Evolutionary conservation across 2,797 vertebrate species (phyloP), one percentile per base, ranked within the genome.

Genomic region (Nannoperca obscura): DNA sequence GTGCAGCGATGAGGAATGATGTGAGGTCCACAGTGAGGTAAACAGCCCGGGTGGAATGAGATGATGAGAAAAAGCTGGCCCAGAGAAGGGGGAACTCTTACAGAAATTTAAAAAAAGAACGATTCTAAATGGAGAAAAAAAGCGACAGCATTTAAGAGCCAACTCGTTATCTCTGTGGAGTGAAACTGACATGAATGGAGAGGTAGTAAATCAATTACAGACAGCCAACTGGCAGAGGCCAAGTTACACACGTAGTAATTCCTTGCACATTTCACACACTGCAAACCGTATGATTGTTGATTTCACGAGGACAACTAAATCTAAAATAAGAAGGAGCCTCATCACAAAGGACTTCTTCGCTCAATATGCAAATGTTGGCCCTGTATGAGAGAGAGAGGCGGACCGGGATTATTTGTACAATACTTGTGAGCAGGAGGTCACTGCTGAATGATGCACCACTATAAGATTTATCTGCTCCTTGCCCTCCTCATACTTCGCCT

Each of bases 151-250:
- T 75, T 60, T 2, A 50, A 0, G n/a, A 84, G 83, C 84, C 86
- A 88, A 81, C 44, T 40, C 17, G 1, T 38, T 40, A 66, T 71
- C 79, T 89, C 69, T 19, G 20, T 9, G 22, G 78, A 82, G 50
- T 32, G 65, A 86, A 66, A 76, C 72, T 83, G 86, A 91, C 82
- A 64, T 71, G 38, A 80, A 78, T 22, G 36, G 74, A 81, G 52
- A 80, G 24, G 0, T 50, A 49, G 79, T 22, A 58, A 24, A 74
- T 64, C 11, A 53, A 52, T 44, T 52, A 58, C 70, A 76, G 30
- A 85, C 9, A 13, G 74, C 76, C 74, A 86, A 52, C 27, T 86
- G 65, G 64, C 67, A 61, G 76, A 69, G 27, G 78, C 83, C 81
- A 74, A 86, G 65, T 65, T 58, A 76, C 69, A 86, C 80, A 83